Evolutionary conservation across 2,888 invertebrate species (phyloP).

Genomic region (Sinodicranocentrus sp.): DNA sequence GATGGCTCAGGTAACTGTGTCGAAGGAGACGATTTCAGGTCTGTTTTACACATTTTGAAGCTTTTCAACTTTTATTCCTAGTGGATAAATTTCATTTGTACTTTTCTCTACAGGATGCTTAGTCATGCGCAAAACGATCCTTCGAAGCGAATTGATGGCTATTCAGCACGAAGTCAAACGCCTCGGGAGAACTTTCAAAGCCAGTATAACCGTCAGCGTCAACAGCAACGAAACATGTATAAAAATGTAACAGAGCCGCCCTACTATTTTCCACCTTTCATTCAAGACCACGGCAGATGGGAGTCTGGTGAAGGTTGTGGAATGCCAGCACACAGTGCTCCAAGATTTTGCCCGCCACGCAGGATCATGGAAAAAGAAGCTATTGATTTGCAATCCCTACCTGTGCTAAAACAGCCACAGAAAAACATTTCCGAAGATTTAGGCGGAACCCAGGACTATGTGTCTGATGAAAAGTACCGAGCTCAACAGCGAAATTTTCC

Average conservation of each 20-base stretch:
- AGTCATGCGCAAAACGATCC: not conserved
- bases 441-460: not conserved
- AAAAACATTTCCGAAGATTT: slow-evolving; percentile 16
- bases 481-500: slow-evolving; percentile 61
- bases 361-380: slow-evolving; percentile 31
- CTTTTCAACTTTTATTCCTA: too few relatives aligned
- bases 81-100: too few relatives aligned
- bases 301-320: slow-evolving; percentile 1
- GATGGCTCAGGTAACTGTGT: too few relatives aligned
- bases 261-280: slow-evolving; percentile 38
- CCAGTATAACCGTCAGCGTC: not conserved
- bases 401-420: slow-evolving; percentile 41
- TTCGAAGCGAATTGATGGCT: slow-evolving; percentile 3
- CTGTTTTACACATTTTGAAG: too few relatives aligned
- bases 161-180: slow-evolving; percentile 17
- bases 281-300: slow-evolving; percentile 52
- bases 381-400: slow-evolving; percentile 43
- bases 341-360: slow-evolving; percentile 1
- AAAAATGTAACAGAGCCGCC: slow-evolving; percentile 20
- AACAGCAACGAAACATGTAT: slow-evolving; percentile 29
- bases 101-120: not conserved
- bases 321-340: slow-evolving; percentile 7
- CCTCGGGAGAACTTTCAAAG: slow-evolving; percentile 12
- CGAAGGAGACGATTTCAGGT: too few relatives aligned
- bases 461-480: slow-evolving; percentile 52